Percentiles rank a stretch among this genome's conserved stretches.
These are phyloP conservation scores for Rattus norvegicus DNA, from an alignment of 2,113 vertebrate species.

Conservation along the genomic window DNA sequence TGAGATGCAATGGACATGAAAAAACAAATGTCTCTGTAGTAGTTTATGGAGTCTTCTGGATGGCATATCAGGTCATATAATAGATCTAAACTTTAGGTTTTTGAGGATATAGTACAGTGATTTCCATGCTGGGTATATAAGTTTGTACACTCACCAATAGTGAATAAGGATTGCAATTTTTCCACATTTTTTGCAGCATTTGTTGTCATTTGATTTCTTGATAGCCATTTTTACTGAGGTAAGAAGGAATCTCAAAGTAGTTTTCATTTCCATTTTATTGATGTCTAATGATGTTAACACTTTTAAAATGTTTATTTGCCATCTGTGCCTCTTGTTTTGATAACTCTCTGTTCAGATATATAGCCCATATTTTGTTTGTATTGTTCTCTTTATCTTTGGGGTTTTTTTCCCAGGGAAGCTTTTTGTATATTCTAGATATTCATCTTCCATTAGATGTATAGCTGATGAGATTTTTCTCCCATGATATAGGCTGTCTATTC, in stretches of 20 bases:
- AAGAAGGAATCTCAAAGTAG: neutral
- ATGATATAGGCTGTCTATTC: neutral
- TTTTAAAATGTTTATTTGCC: neutral
- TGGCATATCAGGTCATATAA: neutral
- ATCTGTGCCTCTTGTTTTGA: neutral
- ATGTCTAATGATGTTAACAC: neutral
- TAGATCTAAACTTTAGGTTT: neutral
- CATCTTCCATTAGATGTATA: neutral
- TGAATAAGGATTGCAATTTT: neutral
- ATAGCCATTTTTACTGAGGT: neutral
- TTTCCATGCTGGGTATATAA: neutral
- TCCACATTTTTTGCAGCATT: neutral
- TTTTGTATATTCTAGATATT: neutral
- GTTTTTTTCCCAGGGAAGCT: accelerated
- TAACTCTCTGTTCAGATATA: neutral
- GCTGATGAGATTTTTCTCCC: neutral
- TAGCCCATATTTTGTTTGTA: neutral
- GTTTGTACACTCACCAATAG: neutral
- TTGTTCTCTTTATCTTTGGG: neutral
- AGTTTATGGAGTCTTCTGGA: neutral
- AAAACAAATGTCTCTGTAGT: neutral
- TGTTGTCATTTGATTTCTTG: neutral
- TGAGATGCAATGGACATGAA: neutral
- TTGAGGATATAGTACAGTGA: neutral
- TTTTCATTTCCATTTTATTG: neutral